Evolutionary conservation across 2,888 invertebrate species (phyloP), one percentile per base, ranked within the genome.

Genomic region (Harpalus rubripes): DNA sequence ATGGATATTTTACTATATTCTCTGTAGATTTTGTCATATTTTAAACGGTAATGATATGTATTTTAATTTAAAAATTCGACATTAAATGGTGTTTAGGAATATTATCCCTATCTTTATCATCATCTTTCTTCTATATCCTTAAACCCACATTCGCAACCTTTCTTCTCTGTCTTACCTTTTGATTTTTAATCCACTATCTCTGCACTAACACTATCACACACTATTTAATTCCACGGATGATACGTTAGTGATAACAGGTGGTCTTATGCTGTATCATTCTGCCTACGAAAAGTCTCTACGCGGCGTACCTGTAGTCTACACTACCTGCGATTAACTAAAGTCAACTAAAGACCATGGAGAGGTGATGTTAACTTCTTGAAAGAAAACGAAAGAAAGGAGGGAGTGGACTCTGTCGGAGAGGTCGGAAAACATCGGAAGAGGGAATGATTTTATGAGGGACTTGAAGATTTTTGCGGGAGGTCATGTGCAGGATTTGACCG

Each of bases 381-480:
- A 59, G 59, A 59, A 59, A 59, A 18, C 59, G 22, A 63, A 63
- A 61, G 61, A 22, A 22, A 63, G 63, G 16, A 18, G 26, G 63
- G 63, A 63, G 16, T 22, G 3, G 26, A 63, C 63, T 63, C 3
- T 22, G 26, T 63, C 63, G 63, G 63, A 18, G 12, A 63, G 18
- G 4, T 63, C 63, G 63, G 26, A 12, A 63, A 18, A 26, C 18
- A 22, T 8, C 12, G 44, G 7, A 44, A 52, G 8, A 52, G 10
- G 44, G 32, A 32, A 0, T 32, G 32, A 32, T 32, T 32, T 32
- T 32, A 5, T 32, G 3, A 32, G 32, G 22, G 32, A 32, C 3
- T 1, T 22, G 22, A 22, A 22, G 22, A 22, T 22, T 22, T 22
- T 22, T 1, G 3, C 22, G 22, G 22, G 22, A 22, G 22, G 22